These are phyloP conservation scores for Antigone vipio DNA, from an alignment of 2,113 vertebrate species.

Conservation along the genomic window DNA sequence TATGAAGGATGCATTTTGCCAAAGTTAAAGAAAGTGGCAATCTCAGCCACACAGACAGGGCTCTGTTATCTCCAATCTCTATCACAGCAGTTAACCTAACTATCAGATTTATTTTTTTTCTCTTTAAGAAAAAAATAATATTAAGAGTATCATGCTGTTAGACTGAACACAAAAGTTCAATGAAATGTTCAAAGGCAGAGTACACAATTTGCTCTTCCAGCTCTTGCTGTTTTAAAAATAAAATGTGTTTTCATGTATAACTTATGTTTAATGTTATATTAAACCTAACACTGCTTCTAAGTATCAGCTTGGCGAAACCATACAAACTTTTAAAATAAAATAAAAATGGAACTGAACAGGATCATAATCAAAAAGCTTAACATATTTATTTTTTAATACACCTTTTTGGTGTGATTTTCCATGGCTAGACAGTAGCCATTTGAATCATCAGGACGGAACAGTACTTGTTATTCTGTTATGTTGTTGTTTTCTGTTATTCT, in stretches of 20 bases:
- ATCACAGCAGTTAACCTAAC: conserved; percentile 9
- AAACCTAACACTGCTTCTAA: neutral
- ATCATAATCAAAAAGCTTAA: neutral
- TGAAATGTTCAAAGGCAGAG: neutral
- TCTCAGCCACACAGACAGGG: neutral
- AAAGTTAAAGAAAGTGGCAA: neutral
- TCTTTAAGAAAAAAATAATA: neutral
- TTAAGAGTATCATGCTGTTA: neutral
- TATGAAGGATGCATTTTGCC: neutral
- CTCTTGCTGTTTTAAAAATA: neutral
- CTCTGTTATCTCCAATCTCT: neutral
- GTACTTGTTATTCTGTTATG: neutral
- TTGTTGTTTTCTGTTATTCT: neutral
- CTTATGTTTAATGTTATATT: neutral
- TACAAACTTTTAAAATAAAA: neutral
- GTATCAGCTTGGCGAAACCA: neutral
- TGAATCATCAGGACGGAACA: neutral
- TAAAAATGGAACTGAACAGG: neutral
- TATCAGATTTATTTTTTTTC: neutral
- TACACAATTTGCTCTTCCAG: neutral
- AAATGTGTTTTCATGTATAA: neutral
- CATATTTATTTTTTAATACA: neutral
- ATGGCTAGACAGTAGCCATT: neutral
- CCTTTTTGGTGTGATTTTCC: neutral
- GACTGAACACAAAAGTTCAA: neutral